These are phyloP conservation scores for Porites lutea DNA, from an alignment of 64 coral and sea anemone genomes.

Conservation along the genomic window DNA sequence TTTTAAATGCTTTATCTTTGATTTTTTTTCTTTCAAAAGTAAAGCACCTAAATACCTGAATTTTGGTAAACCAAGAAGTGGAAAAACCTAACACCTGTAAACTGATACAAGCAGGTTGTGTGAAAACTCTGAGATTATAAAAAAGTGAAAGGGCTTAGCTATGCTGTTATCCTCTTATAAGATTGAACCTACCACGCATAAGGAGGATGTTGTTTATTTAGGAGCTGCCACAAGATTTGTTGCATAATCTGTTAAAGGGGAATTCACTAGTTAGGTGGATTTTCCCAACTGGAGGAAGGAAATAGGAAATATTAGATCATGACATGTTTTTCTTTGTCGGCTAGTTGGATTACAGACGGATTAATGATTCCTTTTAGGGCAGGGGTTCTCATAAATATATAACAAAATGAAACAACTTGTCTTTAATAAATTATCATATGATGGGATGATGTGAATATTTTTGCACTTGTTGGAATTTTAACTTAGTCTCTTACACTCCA, in stretches of 20 bases:
- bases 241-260: conserved; percentile 20
- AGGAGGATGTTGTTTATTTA: conserved; percentile 21
- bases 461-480: background rate
- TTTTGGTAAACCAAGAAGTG: background rate
- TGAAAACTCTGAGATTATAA: background rate
- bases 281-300: conserved; percentile 26
- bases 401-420: background rate
- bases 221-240: background rate
- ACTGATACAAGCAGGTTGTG: no score
- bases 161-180: conserved; percentile 14
- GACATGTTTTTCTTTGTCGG: background rate
- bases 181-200: background rate
- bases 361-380: background rate
- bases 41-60: background rate
- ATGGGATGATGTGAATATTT: background rate
- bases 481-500: no score
- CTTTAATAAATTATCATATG: background rate
- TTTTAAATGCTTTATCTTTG: background rate
- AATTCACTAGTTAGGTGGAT: conserved; percentile 3
- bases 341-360: background rate
- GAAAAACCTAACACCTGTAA: no score
- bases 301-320: conserved; percentile 16
- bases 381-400: background rate
- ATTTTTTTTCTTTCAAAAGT: no score
- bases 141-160: background rate